Conservation (phyloP, 35 echinoderm and acorn worm species). For the Patiria miniata region DNA sequence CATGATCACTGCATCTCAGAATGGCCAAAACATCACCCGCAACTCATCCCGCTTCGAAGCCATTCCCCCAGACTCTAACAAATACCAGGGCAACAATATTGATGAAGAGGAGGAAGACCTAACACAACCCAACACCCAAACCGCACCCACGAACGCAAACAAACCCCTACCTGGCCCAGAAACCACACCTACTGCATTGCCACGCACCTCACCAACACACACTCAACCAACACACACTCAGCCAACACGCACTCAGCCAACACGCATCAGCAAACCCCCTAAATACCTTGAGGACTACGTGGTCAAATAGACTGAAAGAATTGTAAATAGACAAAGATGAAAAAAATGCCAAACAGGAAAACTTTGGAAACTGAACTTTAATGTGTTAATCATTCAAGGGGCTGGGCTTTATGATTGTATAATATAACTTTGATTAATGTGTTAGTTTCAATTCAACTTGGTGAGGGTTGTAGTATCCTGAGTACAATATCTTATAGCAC, state of each 20-base stretch:
- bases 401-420: no score
- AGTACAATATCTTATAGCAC: no score
- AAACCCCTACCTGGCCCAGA: no score
- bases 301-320: background rate
- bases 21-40: slow-evolving; percentile 51
- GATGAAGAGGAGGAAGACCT: background rate
- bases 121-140: background rate
- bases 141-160: no score
- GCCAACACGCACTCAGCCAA: background rate
- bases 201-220: background rate
- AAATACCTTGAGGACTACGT: slow-evolving; percentile 47
- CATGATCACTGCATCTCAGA: slow-evolving; percentile 52
- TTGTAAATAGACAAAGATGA: no score
- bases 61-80: background rate
- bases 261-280: background rate
- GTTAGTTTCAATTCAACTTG: no score
- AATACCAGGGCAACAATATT: background rate
- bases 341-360: no score
- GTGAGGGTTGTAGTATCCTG: no score
- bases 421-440: no score
- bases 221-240: background rate
- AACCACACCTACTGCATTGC: background rate
- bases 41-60: slow-evolving; percentile 52
- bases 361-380: no score
- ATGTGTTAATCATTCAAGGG: no score